phyloP scores from a whole-genome alignment of 2,888 invertebrate species.

The Drosophila prostipennis region DNA sequence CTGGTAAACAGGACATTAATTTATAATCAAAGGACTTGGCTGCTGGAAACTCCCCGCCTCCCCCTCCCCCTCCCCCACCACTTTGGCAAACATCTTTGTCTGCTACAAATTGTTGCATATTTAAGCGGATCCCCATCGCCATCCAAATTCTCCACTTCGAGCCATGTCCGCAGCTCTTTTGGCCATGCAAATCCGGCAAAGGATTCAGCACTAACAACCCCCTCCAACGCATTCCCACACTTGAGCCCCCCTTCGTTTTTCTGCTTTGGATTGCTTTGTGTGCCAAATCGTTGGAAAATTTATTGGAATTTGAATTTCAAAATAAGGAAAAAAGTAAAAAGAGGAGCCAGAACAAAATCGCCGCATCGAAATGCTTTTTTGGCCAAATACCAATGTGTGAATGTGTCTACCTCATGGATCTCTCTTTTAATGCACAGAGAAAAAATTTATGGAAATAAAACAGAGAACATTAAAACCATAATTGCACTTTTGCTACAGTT shows the following conservation, averaged over 20 bases:
- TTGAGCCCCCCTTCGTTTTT: conserved; percentile 11
- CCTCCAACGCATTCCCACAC: conserved; percentile 14
- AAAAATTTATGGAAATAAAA: too few relatives aligned
- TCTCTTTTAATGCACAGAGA: too few relatives aligned
- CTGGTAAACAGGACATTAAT: conserved; percentile 73
- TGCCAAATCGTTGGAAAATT: conserved; percentile 76
- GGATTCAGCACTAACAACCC: conserved; percentile 32
- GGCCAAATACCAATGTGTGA: conserved; percentile 69
- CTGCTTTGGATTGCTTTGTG: conserved; percentile 56
- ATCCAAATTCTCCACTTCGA: conserved; percentile 1
- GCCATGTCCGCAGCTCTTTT: conserved; percentile 35
- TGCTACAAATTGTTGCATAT: conserved; percentile 74
- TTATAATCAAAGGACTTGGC: conserved; percentile 66
- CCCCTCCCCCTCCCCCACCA: background rate
- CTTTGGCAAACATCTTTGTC: conserved; percentile 59
- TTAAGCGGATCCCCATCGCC: conserved; percentile 40
- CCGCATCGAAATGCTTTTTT: conserved; percentile 65
- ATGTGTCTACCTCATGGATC: conserved; percentile 4
- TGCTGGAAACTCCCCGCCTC: background rate
- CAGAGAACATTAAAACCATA: too few relatives aligned
- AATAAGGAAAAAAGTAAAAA: conserved; percentile 37
- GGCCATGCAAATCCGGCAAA: conserved; percentile 43
- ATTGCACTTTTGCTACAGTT: too few relatives aligned
- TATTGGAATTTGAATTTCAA: conserved; percentile 79
- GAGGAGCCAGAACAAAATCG: conserved; percentile 48